Evolutionary conservation across 2,113 vertebrate genomes (phyloP), one percentile per base, ranked within the genome.

Genomic region (Dicerorhinus sumatrensis): DNA sequence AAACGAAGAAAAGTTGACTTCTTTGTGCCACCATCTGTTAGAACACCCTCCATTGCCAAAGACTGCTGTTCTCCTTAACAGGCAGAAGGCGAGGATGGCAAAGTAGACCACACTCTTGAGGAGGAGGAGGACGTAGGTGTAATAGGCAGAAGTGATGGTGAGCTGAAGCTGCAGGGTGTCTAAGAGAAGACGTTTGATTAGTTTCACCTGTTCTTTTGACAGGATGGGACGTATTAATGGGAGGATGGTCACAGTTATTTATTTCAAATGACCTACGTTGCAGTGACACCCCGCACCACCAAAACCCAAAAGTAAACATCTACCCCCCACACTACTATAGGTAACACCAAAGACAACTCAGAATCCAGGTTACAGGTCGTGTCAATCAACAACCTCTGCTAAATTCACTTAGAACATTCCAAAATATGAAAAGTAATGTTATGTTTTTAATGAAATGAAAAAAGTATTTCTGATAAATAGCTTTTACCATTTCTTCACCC

Each of bases 71-170:
- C 18, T 81, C 92, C 93, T 97, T 27, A 96, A 95, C n/a, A 98
- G 92, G 81, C 89, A 96, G 97, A 97, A 91, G 75, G 98, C 13
- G 5, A 98, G 0, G 0, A 98, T 36, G 75, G 96, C 21, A 1
- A 97, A 98, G 58, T 99, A 98, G 92, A 98, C 6, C 39, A 36
- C 21, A 31, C 98, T 98, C 94, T 99, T 99, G 95, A 98, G 46
- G 21, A 99, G 97, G 21, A 99, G 96, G 63, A 98, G 0, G 6
- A 98, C 17, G 58, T 99, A 99, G 33, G 97, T 97, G 9, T 98
- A 97, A 39, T 96, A 98, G 0, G 98, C 99, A 14, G 98, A 95
- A 29, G 87, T 98, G 73, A 80, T 96, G 3, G 17, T 84, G 39
- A 98, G 67, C 97, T 99, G 98, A 48, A 98, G n/a, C 54, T 18